These are phyloP conservation scores for Mythimna vitellina DNA, from an alignment of 2,888 invertebrate genomes.

Conservation along the genomic window DNA sequence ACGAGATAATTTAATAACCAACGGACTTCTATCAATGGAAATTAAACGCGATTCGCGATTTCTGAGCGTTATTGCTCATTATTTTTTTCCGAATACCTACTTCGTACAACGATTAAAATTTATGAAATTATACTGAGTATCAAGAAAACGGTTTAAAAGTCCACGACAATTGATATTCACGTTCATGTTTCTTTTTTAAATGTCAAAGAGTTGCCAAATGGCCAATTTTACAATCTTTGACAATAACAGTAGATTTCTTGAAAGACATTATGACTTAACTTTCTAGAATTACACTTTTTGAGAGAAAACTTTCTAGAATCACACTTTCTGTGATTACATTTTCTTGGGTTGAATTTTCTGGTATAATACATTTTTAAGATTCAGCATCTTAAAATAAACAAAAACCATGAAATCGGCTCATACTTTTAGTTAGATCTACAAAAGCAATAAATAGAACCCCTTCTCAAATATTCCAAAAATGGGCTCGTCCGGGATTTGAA, in stretches of 20 bases:
- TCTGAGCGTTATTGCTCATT: constrained; percentile 28
- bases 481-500: constrained; percentile 14
- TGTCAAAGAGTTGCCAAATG: too few species aligned
- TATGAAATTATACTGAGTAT: not conserved
- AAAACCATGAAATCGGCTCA: not conserved
- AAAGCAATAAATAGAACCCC: not conserved
- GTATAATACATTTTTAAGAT: not conserved
- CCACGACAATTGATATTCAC: not conserved
- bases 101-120: not conserved
- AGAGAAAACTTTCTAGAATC: too few species aligned
- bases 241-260: not conserved
- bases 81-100: constrained; percentile 2
- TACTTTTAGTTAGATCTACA: not conserved
- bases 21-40: constrained; percentile 40
- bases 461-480: not conserved
- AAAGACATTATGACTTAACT: not conserved
- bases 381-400: not conserved
- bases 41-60: not conserved
- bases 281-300: too few species aligned
- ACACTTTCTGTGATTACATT: not conserved
- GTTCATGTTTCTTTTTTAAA: not conserved
- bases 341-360: not conserved
- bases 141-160: not conserved
- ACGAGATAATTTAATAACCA: constrained; percentile 66
- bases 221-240: not conserved